Evolutionary conservation across 1,140 invertebrate species (phyloP), one percentile per base, ranked within the genome.

Genomic region (Wasmannia auropunctata): DNA sequence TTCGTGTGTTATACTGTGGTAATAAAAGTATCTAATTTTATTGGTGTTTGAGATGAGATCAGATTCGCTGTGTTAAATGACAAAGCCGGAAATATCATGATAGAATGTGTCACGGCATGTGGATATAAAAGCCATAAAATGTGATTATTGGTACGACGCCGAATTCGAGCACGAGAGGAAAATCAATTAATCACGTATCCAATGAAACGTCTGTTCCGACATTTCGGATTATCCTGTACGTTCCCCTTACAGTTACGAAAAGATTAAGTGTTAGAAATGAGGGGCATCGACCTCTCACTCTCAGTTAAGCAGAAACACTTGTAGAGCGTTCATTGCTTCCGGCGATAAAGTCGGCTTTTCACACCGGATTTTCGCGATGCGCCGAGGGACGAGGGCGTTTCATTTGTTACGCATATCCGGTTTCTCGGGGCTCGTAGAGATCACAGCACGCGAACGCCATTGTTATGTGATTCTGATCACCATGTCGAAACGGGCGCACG

Each of bases 331-430:
- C 46, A 60, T 25, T 43, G 62, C 49, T 56, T 31, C 37, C 46
- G 40, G 63, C 77, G 76, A 72, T 83, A 69, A 87, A 88, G 76
- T 88, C 70, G 62, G 34, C 60, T 81, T 83, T 85, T 85, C 58
- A 58, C 40, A 46, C 22, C 54, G 77, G 31, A 86, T 60, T 86
- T 81, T 81, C 63, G 51, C 34, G 46, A 67, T 19, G 37, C 28
- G 46, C 37, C 43, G 43, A 11, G 62, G 7, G 43, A 31, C 11
- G 40, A 56, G 76, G 56, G 40, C 76, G 8, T 86, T 86, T 86
- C 77, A 80, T 86, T 86, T 69, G 60, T 43, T 51, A 83, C 63
- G 62, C 63, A 60, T 83, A 81, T 83, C 85, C 76, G 85, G 34
- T 84, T 80, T 86, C 85, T 86, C 51, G 19, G n/a, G 25, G 25